Evolutionary conservation across 2,888 invertebrate genomes (phyloP).

Genomic region (Iphiclides podalirius): DNA sequence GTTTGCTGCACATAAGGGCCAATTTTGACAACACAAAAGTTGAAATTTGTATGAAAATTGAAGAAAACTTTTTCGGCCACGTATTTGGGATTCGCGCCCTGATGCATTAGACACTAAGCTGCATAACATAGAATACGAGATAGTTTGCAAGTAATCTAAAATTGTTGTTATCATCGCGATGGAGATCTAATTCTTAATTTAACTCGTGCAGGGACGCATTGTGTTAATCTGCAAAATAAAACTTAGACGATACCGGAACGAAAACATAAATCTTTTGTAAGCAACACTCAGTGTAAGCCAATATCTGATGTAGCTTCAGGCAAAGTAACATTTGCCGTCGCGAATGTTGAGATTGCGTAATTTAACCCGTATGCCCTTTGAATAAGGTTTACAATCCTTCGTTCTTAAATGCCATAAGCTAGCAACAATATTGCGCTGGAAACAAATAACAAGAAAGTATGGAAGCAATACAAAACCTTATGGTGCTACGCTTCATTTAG

Average conservation of each 20-base stretch:
- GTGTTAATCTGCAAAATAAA: conserved; percentile 34
- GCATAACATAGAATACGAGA: too few relatives aligned
- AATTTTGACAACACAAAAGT: too few relatives aligned
- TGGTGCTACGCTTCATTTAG: conserved; percentile 75
- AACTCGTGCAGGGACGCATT: conserved; percentile 14
- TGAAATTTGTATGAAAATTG: too few relatives aligned
- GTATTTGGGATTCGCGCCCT: too few relatives aligned
- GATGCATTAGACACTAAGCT: too few relatives aligned
- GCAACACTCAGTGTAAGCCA: conserved; percentile 50
- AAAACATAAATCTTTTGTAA: conserved; percentile 61
- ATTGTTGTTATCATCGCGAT: conserved; percentile 6
- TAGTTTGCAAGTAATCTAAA: too few relatives aligned
- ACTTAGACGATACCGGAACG: conserved; percentile 46
- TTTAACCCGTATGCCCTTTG: conserved; percentile 10
- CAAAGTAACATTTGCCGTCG: conserved; percentile 34
- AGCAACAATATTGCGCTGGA: conserved; percentile 35
- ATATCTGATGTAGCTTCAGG: conserved; percentile 46
- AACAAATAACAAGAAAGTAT: conserved; percentile 50
- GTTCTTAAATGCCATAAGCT: neutral
- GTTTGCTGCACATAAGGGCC: too few relatives aligned
- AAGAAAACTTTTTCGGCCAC: too few relatives aligned
- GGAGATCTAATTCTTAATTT: conserved; percentile 18
- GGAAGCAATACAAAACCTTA: conserved; percentile 50
- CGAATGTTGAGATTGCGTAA: too few relatives aligned
- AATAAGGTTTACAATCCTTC: conserved; percentile 36